These are phyloP conservation scores for Panurus biarmicus DNA, from an alignment of 2,113 vertebrate genomes.

Conservation along the genomic window DNA sequence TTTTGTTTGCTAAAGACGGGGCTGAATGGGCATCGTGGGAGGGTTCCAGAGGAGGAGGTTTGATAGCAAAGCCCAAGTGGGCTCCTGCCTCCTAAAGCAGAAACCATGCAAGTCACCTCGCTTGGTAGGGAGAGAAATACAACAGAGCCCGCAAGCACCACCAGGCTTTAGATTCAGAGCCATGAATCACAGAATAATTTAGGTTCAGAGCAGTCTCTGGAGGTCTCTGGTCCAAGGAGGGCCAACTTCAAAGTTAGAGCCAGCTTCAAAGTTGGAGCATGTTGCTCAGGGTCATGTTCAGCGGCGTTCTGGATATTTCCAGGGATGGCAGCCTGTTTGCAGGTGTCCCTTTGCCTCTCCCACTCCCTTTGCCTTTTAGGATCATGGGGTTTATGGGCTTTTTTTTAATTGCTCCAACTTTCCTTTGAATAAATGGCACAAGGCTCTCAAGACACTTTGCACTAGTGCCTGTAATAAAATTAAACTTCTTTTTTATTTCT, in stretches of 20 bases:
- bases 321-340: not conserved
- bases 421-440: not conserved
- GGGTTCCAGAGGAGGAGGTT: not conserved
- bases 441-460: conserved; percentile 17
- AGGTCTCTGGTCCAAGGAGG: not conserved
- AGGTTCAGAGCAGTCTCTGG: not conserved
- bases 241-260: conserved; percentile 16
- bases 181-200: conserved; percentile 18
- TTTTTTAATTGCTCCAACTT: not conserved
- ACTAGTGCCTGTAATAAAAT: conserved; percentile 56
- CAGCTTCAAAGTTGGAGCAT: conserved; percentile 5
- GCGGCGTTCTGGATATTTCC: not conserved
- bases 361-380: not conserved
- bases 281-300: not conserved
- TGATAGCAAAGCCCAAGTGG: not conserved
- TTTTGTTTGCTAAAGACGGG: not conserved
- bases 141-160: not conserved
- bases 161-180: not conserved
- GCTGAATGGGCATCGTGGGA: not conserved
- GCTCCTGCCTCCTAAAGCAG: not conserved
- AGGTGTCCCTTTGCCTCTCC: not conserved
- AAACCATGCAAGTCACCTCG: not conserved
- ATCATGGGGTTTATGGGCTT: not conserved
- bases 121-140: not conserved
- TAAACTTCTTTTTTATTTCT: conserved; percentile 1